phyloP scores from a whole-genome alignment of 2,888 invertebrate genomes.

The Minunthozetes semirufus region DNA sequence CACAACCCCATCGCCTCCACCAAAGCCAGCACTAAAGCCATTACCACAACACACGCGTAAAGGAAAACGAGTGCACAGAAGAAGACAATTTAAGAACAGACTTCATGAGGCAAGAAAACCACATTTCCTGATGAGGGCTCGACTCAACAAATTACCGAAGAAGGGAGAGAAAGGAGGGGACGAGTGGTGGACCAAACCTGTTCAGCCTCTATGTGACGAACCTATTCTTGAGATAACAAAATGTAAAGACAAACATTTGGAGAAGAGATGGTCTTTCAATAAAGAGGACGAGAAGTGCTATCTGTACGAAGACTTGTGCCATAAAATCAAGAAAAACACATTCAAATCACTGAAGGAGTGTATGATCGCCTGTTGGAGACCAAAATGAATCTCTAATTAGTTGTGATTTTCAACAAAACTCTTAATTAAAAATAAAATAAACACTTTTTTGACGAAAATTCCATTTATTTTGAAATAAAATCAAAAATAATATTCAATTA shows the following conservation, averaged over 20 bases:
- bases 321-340: neutral
- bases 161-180: neutral
- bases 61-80: neutral
- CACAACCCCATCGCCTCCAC: neutral
- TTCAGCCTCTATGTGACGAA: neutral
- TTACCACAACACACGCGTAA: neutral
- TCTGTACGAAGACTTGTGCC: constrained; percentile 3
- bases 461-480: too few relatives aligned
- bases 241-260: neutral
- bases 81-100: neutral
- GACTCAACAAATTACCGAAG: constrained; percentile 12
- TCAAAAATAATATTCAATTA: too few relatives aligned
- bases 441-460: too few relatives aligned
- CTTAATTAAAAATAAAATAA: neutral
- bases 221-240: neutral
- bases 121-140: neutral
- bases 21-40: neutral
- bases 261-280: constrained; percentile 23
- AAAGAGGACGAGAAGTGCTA: constrained; percentile 2
- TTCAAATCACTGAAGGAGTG: constrained; percentile 4
- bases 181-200: constrained; percentile 3
- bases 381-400: neutral
- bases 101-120: neutral
- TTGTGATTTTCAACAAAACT: neutral
- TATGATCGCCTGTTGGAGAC: constrained; percentile 21